These are phyloP conservation scores for Pyrgilauda ruficollis DNA, from an alignment of 2,113 vertebrate species.

Conservation along the genomic window DNA sequence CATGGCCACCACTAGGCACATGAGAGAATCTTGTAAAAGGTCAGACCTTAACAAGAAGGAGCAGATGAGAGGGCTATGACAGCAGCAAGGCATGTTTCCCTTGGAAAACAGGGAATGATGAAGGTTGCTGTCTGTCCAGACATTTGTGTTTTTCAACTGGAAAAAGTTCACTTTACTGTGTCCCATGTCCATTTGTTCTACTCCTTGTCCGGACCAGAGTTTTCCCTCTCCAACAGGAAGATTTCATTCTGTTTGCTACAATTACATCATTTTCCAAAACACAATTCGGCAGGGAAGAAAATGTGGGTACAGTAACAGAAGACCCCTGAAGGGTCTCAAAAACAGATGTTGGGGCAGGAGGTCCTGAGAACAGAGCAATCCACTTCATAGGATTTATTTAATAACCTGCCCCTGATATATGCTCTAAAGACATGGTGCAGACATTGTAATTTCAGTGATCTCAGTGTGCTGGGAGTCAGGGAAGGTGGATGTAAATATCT, in stretches of 20 bases:
- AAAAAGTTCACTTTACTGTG: background rate
- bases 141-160: background rate
- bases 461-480: background rate
- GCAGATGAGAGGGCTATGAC: background rate
- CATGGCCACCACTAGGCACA: accelerated
- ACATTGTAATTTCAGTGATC: background rate
- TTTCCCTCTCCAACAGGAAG: background rate
- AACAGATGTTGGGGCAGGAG: background rate
- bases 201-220: background rate
- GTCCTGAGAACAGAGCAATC: background rate
- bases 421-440: background rate
- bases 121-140: background rate
- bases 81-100: background rate
- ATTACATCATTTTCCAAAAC: background rate
- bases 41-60: background rate
- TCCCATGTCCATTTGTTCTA: background rate
- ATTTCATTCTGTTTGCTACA: background rate
- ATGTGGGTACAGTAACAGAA: background rate
- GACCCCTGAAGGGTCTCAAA: background rate
- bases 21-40: background rate
- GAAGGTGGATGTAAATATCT: background rate
- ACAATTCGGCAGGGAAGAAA: background rate
- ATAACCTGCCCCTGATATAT: background rate
- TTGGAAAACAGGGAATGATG: background rate
- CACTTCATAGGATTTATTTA: background rate